A percentile compares a stretch with the other conserved stretches of the same genome.
Conservation (phyloP, 2,113 vertebrate genomes). For the Cricetomys ansorgei region DNA sequence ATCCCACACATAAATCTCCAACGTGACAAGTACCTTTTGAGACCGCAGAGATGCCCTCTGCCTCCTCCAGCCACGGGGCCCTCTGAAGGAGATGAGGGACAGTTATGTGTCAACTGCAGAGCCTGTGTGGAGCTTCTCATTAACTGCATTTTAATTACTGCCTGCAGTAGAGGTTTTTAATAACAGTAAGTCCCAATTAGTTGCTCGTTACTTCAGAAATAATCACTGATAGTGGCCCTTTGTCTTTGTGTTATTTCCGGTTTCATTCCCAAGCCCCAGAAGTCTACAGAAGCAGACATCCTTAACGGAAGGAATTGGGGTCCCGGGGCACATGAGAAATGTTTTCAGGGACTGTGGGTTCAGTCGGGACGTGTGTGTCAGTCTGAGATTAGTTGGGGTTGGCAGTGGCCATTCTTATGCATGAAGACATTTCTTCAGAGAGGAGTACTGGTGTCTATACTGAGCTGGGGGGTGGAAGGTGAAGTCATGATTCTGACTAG, state of each 20-base stretch:
- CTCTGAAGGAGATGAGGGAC: neutral
- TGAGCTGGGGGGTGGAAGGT: neutral
- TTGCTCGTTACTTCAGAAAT: conserved; percentile 76
- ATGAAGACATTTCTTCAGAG: neutral
- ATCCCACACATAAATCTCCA: conserved; percentile 59
- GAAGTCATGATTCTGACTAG: neutral
- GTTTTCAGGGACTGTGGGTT: neutral
- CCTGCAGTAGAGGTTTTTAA: conserved; percentile 61
- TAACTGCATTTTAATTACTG: conserved; percentile 68
- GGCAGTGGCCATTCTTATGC: neutral
- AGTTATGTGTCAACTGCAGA: neutral
- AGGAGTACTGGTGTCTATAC: neutral
- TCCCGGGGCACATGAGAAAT: fast-evolving
- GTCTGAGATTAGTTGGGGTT: neutral
- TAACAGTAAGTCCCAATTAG: conserved; percentile 76
- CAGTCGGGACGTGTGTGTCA: neutral
- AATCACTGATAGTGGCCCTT: conserved; percentile 66
- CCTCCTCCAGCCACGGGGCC: conserved; percentile 24
- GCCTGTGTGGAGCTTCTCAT: conserved; percentile 9
- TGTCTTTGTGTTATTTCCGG: conserved; percentile 59
- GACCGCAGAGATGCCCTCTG: conserved; percentile 8
- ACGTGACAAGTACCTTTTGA: neutral
- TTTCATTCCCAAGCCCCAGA: conserved; percentile 50
- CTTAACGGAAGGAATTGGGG: neutral
- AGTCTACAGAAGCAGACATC: neutral